A percentile compares a stretch with the other conserved stretches of the same genome.
Conservation (phyloP, 2,888 invertebrate genomes). For the Plagiodera versicolora region DNA sequence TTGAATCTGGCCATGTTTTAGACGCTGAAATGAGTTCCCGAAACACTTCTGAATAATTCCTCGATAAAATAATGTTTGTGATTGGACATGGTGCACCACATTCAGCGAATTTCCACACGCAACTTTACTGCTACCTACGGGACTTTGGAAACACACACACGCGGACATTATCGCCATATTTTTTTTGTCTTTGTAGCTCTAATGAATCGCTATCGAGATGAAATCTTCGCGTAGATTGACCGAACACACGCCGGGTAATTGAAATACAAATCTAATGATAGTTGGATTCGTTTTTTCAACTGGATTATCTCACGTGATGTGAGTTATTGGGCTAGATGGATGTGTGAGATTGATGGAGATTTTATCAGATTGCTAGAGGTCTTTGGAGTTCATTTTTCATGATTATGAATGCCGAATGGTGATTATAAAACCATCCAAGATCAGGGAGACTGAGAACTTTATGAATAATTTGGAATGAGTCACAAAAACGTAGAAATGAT, state of each 20-base stretch:
- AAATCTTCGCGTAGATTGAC: slow-evolving; percentile 26
- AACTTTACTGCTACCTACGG: slow-evolving; percentile 16
- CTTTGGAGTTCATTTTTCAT: too few relatives aligned
- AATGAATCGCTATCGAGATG: slow-evolving; percentile 26
- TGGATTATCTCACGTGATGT: slow-evolving; percentile 10
- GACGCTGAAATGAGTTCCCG: too few relatives aligned
- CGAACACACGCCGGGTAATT: slow-evolving; percentile 42
- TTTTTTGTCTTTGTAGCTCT: slow-evolving; percentile 27
- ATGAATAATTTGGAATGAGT: too few relatives aligned
- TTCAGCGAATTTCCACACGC: neutral
- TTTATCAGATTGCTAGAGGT: neutral
- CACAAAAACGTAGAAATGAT: too few relatives aligned
- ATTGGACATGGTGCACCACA: neutral
- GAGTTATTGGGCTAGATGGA: neutral
- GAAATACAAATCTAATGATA: slow-evolving; percentile 49
- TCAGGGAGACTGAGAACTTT: too few relatives aligned
- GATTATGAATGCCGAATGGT: too few relatives aligned
- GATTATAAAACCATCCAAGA: too few relatives aligned
- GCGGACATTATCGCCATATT: slow-evolving; percentile 26
- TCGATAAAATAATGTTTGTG: too few relatives aligned
- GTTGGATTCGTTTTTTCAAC: slow-evolving; percentile 46
- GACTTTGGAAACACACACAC: slow-evolving; percentile 14
- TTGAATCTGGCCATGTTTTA: too few relatives aligned
- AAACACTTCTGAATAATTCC: too few relatives aligned
- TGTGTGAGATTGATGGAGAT: neutral